Evolutionary conservation across 2,113 vertebrate species (phyloP).

Genomic region (Phainopepla nitens): DNA sequence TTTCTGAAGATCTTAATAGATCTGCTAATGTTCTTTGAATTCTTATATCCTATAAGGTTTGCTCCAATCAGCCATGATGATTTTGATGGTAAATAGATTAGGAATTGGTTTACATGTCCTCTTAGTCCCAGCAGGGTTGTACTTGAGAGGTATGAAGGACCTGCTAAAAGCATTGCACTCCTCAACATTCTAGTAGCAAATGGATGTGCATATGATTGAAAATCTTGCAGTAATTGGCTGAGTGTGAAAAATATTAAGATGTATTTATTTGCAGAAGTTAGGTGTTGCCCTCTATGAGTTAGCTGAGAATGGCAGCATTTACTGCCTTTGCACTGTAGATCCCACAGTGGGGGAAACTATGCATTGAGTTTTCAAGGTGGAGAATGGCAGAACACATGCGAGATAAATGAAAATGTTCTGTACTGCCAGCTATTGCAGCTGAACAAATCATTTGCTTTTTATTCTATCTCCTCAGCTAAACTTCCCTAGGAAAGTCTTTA

Average conservation of each 20-base stretch:
- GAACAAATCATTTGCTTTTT: not conserved
- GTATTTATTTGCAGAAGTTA: not conserved
- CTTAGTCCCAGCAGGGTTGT: not conserved
- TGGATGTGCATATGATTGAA: not conserved
- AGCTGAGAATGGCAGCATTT: not conserved
- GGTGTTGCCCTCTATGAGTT: not conserved
- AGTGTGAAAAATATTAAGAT: not conserved
- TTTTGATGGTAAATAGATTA: not conserved
- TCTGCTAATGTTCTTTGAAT: not conserved
- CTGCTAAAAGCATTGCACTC: conserved; percentile 16
- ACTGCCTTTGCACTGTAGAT: not conserved
- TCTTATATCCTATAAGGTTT: not conserved
- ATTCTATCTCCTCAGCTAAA: not conserved
- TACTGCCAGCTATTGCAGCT: not conserved
- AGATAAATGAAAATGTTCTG: not conserved
- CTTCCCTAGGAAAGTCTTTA: not conserved
- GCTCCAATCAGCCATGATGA: not conserved
- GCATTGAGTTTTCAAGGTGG: not conserved
- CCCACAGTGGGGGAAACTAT: not conserved
- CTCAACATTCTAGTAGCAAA: not conserved
- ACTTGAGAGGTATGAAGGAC: not conserved
- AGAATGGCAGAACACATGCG: not conserved
- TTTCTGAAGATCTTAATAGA: not conserved
- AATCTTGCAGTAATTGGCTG: not conserved
- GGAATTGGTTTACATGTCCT: not conserved